Evolutionary conservation across 2,113 vertebrate genomes (phyloP).

Genomic region (Pyrgilauda ruficollis): DNA sequence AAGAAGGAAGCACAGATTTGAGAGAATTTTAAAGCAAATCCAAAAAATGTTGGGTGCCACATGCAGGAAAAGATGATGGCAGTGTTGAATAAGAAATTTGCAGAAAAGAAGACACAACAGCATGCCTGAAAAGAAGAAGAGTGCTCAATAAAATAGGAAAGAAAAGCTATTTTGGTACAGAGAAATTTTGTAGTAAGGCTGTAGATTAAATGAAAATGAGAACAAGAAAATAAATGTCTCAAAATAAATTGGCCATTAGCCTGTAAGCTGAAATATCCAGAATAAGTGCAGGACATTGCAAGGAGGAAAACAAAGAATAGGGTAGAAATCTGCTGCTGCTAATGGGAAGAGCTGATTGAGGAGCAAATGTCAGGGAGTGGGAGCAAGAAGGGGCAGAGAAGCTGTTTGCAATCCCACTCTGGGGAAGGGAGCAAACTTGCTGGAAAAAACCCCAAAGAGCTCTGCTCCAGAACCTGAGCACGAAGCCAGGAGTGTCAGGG

Average conservation of each 20-base stretch:
- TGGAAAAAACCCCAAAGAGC: not conserved
- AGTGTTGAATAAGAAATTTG: not conserved
- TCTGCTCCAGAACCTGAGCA: not conserved
- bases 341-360: not conserved
- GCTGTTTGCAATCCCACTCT: not conserved
- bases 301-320: not conserved
- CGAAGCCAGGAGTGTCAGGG: not conserved
- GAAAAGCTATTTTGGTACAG: not conserved
- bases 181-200: not conserved
- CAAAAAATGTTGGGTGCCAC: not conserved
- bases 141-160: not conserved
- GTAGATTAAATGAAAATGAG: not conserved
- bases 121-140: not conserved
- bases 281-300: not conserved
- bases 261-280: not conserved
- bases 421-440: not conserved
- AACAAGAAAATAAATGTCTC: not conserved
- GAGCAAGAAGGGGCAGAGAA: not conserved
- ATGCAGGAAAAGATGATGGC: not conserved
- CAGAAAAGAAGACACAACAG: not conserved
- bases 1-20: slow-evolving; percentile 9
- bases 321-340: not conserved
- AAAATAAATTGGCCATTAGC: not conserved
- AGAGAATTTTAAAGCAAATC: slow-evolving; percentile 42
- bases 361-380: not conserved